Conservation (phyloP, 2,113 vertebrate genomes). For the Falco punctatus region DNA sequence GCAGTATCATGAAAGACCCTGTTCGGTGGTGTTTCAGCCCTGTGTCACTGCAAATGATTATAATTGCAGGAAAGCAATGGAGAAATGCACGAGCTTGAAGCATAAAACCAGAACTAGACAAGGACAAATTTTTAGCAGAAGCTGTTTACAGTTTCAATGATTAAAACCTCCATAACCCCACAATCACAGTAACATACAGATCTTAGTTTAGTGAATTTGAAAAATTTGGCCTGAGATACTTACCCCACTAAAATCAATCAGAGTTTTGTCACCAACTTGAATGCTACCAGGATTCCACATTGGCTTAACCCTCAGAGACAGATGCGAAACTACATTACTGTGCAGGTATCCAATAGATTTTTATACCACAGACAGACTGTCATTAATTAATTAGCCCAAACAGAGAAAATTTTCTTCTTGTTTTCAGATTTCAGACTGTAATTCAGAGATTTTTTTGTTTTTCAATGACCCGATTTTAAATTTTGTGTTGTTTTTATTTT, state of each 20-base stretch:
- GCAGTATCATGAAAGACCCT: background rate
- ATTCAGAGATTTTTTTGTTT: background rate
- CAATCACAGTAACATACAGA: background rate
- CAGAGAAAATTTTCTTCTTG: background rate
- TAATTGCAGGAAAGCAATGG: background rate
- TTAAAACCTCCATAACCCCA: background rate
- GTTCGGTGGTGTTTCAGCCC: background rate
- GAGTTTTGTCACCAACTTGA: background rate
- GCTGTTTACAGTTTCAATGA: background rate
- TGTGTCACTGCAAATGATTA: background rate
- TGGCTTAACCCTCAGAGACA: background rate
- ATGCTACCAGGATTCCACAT: background rate
- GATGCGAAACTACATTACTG: background rate
- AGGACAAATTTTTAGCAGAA: background rate
- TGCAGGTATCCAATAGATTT: background rate
- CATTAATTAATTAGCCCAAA: background rate
- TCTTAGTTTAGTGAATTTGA: background rate
- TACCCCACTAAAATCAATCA: background rate
- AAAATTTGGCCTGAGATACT: background rate
- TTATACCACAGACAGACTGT: background rate
- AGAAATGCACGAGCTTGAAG: background rate
- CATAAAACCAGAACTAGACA: background rate
- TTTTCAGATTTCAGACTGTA: background rate
- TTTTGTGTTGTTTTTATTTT: background rate
- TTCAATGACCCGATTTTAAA: background rate